Evolutionary conservation across 2,888 invertebrate genomes (phyloP).

Genomic region (Hirtodrosophila duncani): DNA sequence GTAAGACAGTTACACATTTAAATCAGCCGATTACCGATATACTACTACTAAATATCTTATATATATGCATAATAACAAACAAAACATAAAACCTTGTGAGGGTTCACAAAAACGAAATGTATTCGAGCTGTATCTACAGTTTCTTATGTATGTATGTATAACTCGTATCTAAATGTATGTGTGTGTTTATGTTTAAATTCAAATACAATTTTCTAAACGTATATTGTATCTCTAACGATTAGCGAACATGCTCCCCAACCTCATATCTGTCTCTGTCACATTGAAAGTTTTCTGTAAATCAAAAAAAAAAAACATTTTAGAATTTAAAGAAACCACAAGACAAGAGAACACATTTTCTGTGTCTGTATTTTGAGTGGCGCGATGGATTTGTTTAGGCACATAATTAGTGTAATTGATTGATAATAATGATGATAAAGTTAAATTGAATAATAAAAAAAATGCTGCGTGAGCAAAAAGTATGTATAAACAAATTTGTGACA

Average conservation of each 20-base stretch:
- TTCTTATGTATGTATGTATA: constrained; percentile 16
- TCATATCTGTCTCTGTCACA: constrained; percentile 47
- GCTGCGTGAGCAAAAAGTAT: constrained; percentile 46
- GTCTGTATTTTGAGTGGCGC: constrained; percentile 46
- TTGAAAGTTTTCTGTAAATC: constrained; percentile 69
- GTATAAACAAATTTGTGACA: constrained; percentile 30
- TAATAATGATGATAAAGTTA: constrained; percentile 48
- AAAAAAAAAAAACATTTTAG: constrained; percentile 48
- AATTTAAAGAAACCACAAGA: constrained; percentile 32
- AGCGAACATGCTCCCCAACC: constrained; percentile 32
- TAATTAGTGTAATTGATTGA: constrained; percentile 64
- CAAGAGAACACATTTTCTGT: constrained; percentile 42
- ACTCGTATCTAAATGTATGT: constrained; percentile 30
- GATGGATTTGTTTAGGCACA: constrained; percentile 58
- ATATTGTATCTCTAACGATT: constrained; percentile 34
- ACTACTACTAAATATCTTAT: constrained; percentile 51
- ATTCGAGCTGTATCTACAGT: constrained; percentile 26
- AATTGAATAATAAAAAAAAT: constrained; percentile 68
- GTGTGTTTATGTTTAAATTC: constrained; percentile 38
- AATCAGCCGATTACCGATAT: too few species aligned
- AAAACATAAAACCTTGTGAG: constrained; percentile 21
- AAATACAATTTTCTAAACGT: constrained; percentile 39
- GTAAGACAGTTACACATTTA: constrained; percentile 64
- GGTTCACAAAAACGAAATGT: constrained; percentile 9
- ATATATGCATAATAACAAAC: constrained; percentile 37